Conservation (phyloP, 1,140 invertebrate genomes). For the Orchesella cincta region DNA sequence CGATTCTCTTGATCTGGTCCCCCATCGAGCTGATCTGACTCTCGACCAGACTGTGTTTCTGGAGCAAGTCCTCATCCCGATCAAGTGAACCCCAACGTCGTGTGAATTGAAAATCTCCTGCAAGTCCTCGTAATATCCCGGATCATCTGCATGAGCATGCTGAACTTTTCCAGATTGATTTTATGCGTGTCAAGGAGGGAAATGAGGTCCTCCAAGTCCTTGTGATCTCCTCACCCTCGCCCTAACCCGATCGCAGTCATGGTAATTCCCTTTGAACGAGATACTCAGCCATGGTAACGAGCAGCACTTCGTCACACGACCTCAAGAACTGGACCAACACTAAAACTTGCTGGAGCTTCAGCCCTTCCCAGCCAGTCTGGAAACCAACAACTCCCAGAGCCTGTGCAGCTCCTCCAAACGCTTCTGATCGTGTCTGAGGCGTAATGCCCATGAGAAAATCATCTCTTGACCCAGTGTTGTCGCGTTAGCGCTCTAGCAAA, state of each 20-base stretch:
- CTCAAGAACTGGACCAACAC: constrained; percentile 96
- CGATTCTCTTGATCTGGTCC: not conserved
- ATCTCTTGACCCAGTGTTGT: constrained; percentile 95
- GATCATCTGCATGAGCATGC: constrained; percentile 78
- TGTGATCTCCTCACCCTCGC: constrained; percentile 82
- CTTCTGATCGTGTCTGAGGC: constrained; percentile 86
- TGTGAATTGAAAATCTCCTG: constrained; percentile 83
- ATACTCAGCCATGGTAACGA: constrained; percentile 88
- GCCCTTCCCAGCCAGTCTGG: constrained; percentile 91
- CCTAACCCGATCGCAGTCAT: constrained; percentile 80
- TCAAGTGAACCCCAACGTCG: constrained; percentile 88
- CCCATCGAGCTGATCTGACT: constrained; percentile 47
- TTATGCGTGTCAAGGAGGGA: constrained; percentile 83
- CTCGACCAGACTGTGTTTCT: constrained; percentile 89
- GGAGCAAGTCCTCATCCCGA: constrained; percentile 88
- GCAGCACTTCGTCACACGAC: constrained; percentile 95
- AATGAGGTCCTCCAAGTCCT: constrained; percentile 83
- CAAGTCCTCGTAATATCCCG: constrained; percentile 73
- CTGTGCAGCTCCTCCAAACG: constrained; percentile 85
- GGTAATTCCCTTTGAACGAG: constrained; percentile 88
- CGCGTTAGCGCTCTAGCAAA: too few species aligned
- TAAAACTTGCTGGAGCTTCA: constrained; percentile 93
- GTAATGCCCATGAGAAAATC: constrained; percentile 94
- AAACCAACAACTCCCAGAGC: constrained; percentile 91
- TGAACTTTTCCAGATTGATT: constrained; percentile 71